Base-by-base conservation (phyloP, 2,113 vertebrate species). In the Neodontobutis hainanensis region DNA sequence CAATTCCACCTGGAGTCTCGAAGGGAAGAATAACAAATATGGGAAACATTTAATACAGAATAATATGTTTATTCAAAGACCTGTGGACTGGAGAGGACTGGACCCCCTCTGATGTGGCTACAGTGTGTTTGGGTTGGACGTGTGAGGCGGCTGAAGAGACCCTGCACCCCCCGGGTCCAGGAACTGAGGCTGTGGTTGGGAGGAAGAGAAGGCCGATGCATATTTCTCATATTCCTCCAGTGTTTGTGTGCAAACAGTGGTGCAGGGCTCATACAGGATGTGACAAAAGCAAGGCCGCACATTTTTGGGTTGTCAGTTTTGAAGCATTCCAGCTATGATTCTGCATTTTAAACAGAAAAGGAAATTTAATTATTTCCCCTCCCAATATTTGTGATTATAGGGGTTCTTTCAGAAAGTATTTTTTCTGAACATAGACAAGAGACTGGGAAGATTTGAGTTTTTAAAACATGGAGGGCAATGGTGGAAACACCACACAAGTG, bases 1-100 rank as follows among this genome's bases (percentile, higher is more conserved):
- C 87, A 90, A 88, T 88, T 87, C 90, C 91, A 91, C 91, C 88
- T 90, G 92, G 90, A 89, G 84, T 85, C 83, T 87, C 73, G 58
- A 82, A 88, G 83, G 83, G 80, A 88, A 92, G 87, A 88, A 92
- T 76, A 93, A 93, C 88, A 93, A 92, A 92, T 90, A 90, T 75
- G 87, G 89, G 89, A 92, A 91, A 91, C 87, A 92, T 93, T 92
- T 89, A 89, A 92, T 93, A 87, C 85, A 90, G 88, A 88, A 90
- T 89, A 90, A 91, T 88, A 86, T 91, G 91, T 92, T 92, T 91
- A 83, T 85, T 69, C 65, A 91, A 74, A 89, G 82, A 91, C 82
- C 86, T 75, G 84, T 69, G 83, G 83, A 87, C 82, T 75, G 55
- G 42, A 61, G 71, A 79, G 86, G 90, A 89, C 85, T 83, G 88